Base-by-base conservation (phyloP, 2,797 vertebrate species). In the Ctenosaura bakeri region DNA sequence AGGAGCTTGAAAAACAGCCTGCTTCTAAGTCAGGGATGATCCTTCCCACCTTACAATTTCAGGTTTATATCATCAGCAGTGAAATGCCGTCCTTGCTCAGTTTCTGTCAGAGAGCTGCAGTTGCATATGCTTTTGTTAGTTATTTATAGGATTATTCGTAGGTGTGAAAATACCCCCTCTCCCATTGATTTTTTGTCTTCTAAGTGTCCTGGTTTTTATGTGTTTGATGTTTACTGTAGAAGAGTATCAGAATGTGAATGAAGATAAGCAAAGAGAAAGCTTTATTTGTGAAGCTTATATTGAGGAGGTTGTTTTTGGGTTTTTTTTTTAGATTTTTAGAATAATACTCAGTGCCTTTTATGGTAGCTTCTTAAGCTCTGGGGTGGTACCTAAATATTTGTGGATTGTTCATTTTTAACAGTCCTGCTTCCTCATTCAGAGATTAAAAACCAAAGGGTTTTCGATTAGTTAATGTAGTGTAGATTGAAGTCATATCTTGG, bases 131-230 rank as follows among this genome's bases (percentile, higher is more conserved):
- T 62, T 35, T 89, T 83, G 29, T 62, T 74, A 83, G 16, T 18
- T 74, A 83, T 88, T 83, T 89, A 35, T 83, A 56, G 50, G 22
- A 42, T 56, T 76, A 10, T 86, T 29, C 71, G 14, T 29, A 42
- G 46, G 85, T 59, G 20, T 59, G 16, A 78, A 87, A 86, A 62
- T 35, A 77, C 20, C 8, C 29, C 24, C 7, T 9, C 18, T 0
- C 5, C 22, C 46, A 64, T 10, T 66, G 6, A 62, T 89, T 64
- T 84, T 32, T 83, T 77, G 32, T 64, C 26, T 78, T 80, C 56
- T 71, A 56, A 73, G 18, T 7, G n/a, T 32, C 20, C 26, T 10
- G 10, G 12, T 35, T 42, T 82, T 52, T 20, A 22, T 52, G 66
- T 69, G 66, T 62, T 3, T 62, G 9, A 14, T 10, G 32, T 56